Conservation (phyloP, 2,888 invertebrate species). For the Melikaiella ostensackeni region DNA sequence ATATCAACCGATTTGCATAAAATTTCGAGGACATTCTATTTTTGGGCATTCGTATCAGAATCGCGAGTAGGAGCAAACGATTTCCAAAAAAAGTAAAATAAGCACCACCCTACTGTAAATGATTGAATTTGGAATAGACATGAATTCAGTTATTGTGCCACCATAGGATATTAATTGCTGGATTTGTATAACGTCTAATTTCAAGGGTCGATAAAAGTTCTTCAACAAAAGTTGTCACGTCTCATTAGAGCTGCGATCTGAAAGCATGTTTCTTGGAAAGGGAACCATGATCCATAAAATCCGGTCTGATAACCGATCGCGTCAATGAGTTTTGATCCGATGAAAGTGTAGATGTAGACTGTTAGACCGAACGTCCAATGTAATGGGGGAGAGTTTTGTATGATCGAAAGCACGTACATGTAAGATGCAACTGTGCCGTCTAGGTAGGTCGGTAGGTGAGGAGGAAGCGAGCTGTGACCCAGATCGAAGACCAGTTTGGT, state of each 20-base stretch:
- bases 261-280: not conserved
- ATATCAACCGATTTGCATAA: too few relatives aligned
- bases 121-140: too few relatives aligned
- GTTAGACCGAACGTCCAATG: conserved; percentile 39
- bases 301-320: conserved; percentile 4
- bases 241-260: not conserved
- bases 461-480: conserved; percentile 69
- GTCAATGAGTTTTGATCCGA: conserved; percentile 49
- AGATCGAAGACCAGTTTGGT: conserved; percentile 72
- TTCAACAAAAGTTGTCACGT: not conserved
- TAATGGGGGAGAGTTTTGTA: conserved; percentile 62
- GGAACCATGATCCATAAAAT: not conserved
- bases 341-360: conserved; percentile 58
- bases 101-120: too few relatives aligned
- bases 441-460: conserved; percentile 72
- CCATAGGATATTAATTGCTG: too few relatives aligned
- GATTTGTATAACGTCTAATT: not conserved
- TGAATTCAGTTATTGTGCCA: too few relatives aligned
- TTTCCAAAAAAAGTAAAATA: too few relatives aligned
- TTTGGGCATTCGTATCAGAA: too few relatives aligned
- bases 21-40: too few relatives aligned
- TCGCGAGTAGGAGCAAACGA: too few relatives aligned
- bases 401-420: conserved; percentile 43
- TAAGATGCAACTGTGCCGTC: conserved; percentile 51
- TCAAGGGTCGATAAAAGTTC: not conserved